Evolutionary conservation across 2,113 vertebrate species (phyloP), one percentile per base, ranked within the genome.

Genomic region (Vicugna pacos): DNA sequence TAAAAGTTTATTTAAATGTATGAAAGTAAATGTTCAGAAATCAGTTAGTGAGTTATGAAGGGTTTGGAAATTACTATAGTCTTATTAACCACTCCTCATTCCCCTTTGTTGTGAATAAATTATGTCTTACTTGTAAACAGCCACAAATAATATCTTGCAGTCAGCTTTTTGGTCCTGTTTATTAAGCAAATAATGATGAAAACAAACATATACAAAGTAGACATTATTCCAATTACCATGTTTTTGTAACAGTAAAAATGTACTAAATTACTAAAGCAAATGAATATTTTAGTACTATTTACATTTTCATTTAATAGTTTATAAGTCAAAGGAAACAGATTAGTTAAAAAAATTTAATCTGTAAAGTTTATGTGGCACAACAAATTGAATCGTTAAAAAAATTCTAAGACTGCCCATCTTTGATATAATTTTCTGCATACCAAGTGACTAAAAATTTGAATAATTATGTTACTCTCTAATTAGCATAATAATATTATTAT

Each of bases 401-500:
- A 8, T 30, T 73, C 20, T 73, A 69, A 20, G 5, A 64, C 8
- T 80, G 13, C 3, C 20, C 2, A 82, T 80, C 10, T 94, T 96
- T 88, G 58, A 42, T 88, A 11, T 85, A 77, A 96, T 79, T 84
- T 93, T 52, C 50, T 81, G 9, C 10, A 52, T 42, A 79, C 79
- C 28, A 93, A 77, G 48, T 56, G 38, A 73, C 73, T 91, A 77
- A 84, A 77, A 24, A 20, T 83, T 89, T 95, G 90, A 96, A 80
- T 93, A 95, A 73, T 94, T 93, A 77, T 93, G 15, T 30, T 84
- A 19, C 1, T 30, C 6, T 76, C 26, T 85, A 96, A 97, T 97
- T 97, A 95, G 32, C 83, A 97, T 92, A 92, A 80, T 76, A 67
- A 46, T 95, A 90, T 88, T 96, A 96, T 64, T 96, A 87, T 89